Evolutionary conservation across 2,113 vertebrate species (phyloP), one percentile per base, ranked within the genome.

Genomic region (Laticauda colubrina): DNA sequence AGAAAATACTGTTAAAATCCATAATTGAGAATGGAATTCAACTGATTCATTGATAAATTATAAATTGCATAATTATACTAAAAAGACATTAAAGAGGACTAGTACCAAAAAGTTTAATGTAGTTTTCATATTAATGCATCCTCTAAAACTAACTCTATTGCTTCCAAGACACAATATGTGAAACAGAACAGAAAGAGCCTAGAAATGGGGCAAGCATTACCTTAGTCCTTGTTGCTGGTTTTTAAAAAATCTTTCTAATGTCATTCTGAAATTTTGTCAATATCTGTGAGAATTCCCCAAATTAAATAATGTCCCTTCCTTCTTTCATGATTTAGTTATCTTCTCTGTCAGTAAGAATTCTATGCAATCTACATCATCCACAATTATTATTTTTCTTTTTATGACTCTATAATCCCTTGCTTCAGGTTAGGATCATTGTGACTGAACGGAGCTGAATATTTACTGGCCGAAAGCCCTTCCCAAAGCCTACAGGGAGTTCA

Each of bases 1-100:
- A 0, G 0, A 95, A 95, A 85, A 96, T n/a, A 1, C 23, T 90
- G 91, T 89, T 69, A 92, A 90, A 88, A 93, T 90, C 2, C 61
- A 81, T 91, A 81, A 11, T 86, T 93, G 69, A 53, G 89, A 92
- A 20, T 64, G 45, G 9, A 11, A 8, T 20, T 53, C 18, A 53
- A 21, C 8, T 53, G 26, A n/a, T 20, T 51, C 29, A 64, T 34
- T 90, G 29, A 53, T 45, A 14, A 26, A 51, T 64, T 51, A 48
- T n/a, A 26, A 85, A 85, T 56, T 45, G 4, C 53, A 43, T 53
- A 91, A 45, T 29, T 90, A 26, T 21, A 64, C 26, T 45, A 24
- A 91, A n/a, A 57, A 56, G 15, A 56, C 20, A 91, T 12, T 43
- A 29, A 20, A 75, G 34, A 15, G 23, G 5, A 26, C 9, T 75